Percentiles rank a stretch among this genome's conserved stretches.
These are phyloP conservation scores for Hippocampus mohnikei DNA, from an alignment of 2,113 vertebrate genomes.

Conservation along the genomic window DNA sequence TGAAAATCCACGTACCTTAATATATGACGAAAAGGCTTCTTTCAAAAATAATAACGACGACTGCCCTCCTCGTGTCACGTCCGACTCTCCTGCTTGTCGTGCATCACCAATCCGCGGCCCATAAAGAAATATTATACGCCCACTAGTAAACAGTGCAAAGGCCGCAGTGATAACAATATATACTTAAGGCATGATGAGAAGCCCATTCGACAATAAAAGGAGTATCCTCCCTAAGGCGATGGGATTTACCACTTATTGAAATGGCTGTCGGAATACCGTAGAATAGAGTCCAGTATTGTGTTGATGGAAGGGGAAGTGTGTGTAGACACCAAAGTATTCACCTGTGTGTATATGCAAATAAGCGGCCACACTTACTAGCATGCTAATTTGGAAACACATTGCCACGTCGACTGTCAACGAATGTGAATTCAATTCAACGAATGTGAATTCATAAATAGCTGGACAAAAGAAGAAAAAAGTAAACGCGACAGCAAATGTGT, in stretches of 20 bases:
- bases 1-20: not conserved
- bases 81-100: not conserved
- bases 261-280: not conserved
- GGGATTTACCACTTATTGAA: not conserved
- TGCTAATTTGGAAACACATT: no score
- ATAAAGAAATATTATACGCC: conserved; percentile 16
- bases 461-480: no score
- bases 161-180: conserved; percentile 46
- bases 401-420: no score
- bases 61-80: not conserved
- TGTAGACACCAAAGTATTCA: not conserved
- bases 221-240: not conserved
- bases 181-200: not conserved
- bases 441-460: no score
- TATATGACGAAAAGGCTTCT: not conserved
- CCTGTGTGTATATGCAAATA: not conserved
- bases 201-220: not conserved
- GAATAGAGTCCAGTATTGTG: not conserved
- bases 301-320: not conserved
- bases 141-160: conserved; percentile 49
- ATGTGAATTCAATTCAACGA: no score
- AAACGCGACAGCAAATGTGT: no score
- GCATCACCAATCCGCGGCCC: not conserved
- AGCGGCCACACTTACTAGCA: no score
- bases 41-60: not conserved